phyloP scores from a whole-genome alignment of 2,888 invertebrate genomes.

The Dicyrtoma fusca region DNA sequence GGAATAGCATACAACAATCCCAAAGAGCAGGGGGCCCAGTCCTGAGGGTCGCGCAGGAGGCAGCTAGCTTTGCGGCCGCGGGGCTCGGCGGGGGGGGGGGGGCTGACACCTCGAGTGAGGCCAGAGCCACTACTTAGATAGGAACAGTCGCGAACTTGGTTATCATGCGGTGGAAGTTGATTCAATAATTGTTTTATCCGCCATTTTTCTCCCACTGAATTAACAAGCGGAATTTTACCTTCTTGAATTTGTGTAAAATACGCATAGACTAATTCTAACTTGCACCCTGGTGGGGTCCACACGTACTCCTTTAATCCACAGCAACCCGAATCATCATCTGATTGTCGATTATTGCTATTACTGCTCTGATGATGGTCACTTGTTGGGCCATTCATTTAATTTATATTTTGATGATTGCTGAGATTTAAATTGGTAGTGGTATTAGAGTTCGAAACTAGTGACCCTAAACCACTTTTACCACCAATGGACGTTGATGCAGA shows the following conservation, averaged over 20 bases:
- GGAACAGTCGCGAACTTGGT: constrained; percentile 81
- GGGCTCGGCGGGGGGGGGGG: too few species aligned
- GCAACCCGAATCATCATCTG: constrained; percentile 97
- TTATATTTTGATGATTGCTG: too few species aligned
- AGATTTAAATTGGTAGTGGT: too few species aligned
- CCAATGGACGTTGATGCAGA: too few species aligned
- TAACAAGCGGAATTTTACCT: constrained; percentile 96
- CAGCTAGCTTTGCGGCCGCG: too few species aligned
- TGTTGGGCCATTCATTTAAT: too few species aligned
- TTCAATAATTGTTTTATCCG: constrained; percentile 91
- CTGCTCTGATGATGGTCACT: neutral
- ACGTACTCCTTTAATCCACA: constrained; percentile 89
- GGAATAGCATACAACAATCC: too few species aligned
- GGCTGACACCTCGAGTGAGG: too few species aligned
- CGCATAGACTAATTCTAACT: constrained; percentile 96
- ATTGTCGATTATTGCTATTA: constrained; percentile 70
- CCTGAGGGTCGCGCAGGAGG: too few species aligned
- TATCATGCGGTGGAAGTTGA: constrained; percentile 97
- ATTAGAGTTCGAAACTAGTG: too few species aligned
- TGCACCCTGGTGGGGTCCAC: constrained; percentile 94
- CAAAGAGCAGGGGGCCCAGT: too few species aligned
- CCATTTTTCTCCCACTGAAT: constrained; percentile 92
- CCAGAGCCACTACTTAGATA: constrained; percentile 87
- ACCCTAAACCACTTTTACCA: too few species aligned
- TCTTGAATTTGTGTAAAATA: constrained; percentile 96